Evolutionary conservation across 2,797 vertebrate genomes (phyloP), one percentile per base, ranked within the genome.

Genomic region (Enteromius fasciolatus): DNA sequence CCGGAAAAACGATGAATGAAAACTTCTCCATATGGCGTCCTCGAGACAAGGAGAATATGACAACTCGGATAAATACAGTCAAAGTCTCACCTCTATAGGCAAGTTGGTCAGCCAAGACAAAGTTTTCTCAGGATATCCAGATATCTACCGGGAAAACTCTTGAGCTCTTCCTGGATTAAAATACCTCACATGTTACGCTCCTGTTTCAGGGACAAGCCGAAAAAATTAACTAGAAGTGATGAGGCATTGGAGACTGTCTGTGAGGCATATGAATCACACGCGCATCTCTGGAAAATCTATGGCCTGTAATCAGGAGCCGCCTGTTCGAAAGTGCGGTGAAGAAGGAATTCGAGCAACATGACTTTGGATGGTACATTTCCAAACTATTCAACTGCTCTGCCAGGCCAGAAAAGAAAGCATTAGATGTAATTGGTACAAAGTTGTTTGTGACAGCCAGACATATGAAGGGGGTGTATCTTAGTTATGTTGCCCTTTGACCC

Each of bases 401-500:
- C n/a, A 54, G 10, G 44, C 33, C 28, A 39, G 66, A 39, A 25
- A 64, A 33, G 17, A 50, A 74, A 25, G 69, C 54, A 67, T 7
- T 50, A 23, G 39, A 81, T 25, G 14, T 33, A 63, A 69, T 17
- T 39, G 74, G 66, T 68, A 84, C 50, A 83, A 75, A 84, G 64
- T 76, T 79, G 74, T 84, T 86, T 81, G 78, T 72, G 61, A 67
- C 6, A 50, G 48, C n/a, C 73, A 68, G 57, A 70, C 52, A 50
- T 41, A 33, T 50, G 76, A 80, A 69, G 59, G 20, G 20, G 8
- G 3, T 52, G 15, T 25, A 33, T 79, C 54, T 57, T 69, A 72
- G 57, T 85, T 73, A 85, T 82, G 41, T 79, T 72, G 61, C 61
- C 78, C 79, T 61, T 50, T 23, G 75, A 82, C 57, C 67, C 39